Conservation (phyloP, 2,797 vertebrate species). For the Novumbra hubbsi region DNA sequence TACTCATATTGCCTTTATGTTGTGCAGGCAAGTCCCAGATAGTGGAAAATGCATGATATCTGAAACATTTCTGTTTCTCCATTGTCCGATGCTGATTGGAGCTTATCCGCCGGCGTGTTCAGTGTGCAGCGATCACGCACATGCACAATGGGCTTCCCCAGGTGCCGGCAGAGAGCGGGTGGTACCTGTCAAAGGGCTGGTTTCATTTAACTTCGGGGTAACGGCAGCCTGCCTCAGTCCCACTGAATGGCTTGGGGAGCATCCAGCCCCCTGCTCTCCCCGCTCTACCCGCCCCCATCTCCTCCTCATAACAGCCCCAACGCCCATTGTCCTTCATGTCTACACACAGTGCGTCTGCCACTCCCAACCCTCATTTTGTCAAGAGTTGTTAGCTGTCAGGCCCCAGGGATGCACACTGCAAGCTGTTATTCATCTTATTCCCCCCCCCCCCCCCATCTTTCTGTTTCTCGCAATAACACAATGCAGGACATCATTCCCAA, state of each 20-base stretch:
- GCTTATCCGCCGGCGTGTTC: conserved; percentile 58
- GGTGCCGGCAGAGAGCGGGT: conserved; percentile 62
- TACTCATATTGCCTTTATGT: too few species aligned
- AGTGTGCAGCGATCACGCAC: conserved; percentile 26
- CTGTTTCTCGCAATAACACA: conserved; percentile 56
- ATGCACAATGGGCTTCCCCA: conserved; percentile 33
- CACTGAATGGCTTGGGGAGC: conserved; percentile 53
- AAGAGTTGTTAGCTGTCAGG: conserved; percentile 73
- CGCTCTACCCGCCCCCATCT: background rate
- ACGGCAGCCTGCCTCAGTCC: conserved; percentile 14
- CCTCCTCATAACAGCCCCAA: conserved; percentile 67
- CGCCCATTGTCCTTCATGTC: conserved; percentile 64
- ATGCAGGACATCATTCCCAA: conserved; percentile 60
- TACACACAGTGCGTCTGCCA: conserved; percentile 74
- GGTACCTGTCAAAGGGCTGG: conserved; percentile 61
- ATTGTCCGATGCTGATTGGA: conserved; percentile 51
- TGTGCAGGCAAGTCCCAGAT: too few species aligned
- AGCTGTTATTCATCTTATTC: conserved; percentile 80
- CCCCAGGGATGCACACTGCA: conserved; percentile 67
- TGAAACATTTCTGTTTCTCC: too few species aligned
- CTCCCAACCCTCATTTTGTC: conserved; percentile 75
- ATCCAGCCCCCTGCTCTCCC: conserved; percentile 32
- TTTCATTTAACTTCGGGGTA: conserved; percentile 64
- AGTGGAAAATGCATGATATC: too few species aligned
- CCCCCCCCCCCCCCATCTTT: conserved; percentile 70